Conservation (phyloP, 2,797 vertebrate species). For the Diplodus sargus region DNA sequence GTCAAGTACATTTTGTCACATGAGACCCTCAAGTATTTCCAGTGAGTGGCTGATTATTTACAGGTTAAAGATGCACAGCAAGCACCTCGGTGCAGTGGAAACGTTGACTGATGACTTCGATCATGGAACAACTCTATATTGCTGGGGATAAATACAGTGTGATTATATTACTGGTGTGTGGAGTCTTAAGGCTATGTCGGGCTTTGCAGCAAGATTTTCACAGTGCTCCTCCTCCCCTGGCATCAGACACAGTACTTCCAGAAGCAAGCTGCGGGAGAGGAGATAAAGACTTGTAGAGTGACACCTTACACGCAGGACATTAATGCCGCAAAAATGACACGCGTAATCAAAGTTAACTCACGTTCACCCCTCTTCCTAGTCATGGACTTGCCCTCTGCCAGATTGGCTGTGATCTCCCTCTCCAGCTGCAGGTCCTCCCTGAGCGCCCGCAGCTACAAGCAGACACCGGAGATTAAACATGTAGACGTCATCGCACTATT, state of each 20-base stretch:
- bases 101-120: slow-evolving; percentile 51
- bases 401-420: slow-evolving; percentile 72
- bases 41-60: slow-evolving; percentile 56
- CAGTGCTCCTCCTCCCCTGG: slow-evolving; percentile 40
- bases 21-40: slow-evolving; percentile 57
- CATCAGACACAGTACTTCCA: slow-evolving; percentile 88
- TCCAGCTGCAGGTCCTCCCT: slow-evolving; percentile 78
- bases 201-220: slow-evolving; percentile 76
- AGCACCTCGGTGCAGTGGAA: slow-evolving; percentile 24
- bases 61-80: slow-evolving; percentile 48
- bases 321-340: background rate
- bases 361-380: slow-evolving; percentile 82
- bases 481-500: background rate
- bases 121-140: slow-evolving; percentile 67
- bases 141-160: slow-evolving; percentile 65
- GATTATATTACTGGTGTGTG: slow-evolving; percentile 58
- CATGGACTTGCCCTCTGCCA: slow-evolving; percentile 71
- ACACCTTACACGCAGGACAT: slow-evolving; percentile 3
- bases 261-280: slow-evolving; percentile 81
- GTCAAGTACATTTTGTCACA: slow-evolving; percentile 27
- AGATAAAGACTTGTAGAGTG: slow-evolving; percentile 1
- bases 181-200: slow-evolving; percentile 79
- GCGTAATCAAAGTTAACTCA: slow-evolving; percentile 50
- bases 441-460: slow-evolving; percentile 73
- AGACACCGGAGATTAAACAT: slow-evolving; percentile 47